Base-by-base conservation (phyloP, 2,797 vertebrate genomes). In the Huso huso region DNA sequence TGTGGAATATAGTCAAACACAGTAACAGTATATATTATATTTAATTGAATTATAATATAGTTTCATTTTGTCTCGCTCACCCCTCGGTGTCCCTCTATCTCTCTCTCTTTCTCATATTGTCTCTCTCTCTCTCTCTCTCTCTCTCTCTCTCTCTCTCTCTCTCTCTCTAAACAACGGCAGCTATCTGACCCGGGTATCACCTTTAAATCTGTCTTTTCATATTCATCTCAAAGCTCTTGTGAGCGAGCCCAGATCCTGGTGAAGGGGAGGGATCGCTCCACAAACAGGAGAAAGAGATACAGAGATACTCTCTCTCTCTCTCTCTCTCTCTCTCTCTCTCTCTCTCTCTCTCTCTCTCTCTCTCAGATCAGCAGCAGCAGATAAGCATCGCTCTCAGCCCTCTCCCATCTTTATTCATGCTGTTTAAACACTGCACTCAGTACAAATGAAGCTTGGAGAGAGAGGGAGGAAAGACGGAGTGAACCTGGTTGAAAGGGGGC, bases 151-250 rank as follows among this genome's bases (percentile, higher is more conserved):
- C 11, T n/a, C 51, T 51, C 51, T 68, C 60, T 53, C 61, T 90
- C 88, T 89, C 85, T 80, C 89, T 87, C 87, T 88, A 90, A 90
- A 91, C 89, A 91, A 89, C 89, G 90, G 88, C 89, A 90, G 83
- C 87, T 87, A 92, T 92, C 90, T 95, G 92, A 95, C 94, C 95
- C 89, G 92, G 91, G 89, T 88, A 83, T 95, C 95, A 98, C 96
- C 96, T 98, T 98, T 98, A 98, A 98, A 98, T 95, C 96, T 98
- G 95, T 90, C 95, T 98, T 98, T 98, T 99, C 94, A 97, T 97
- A 97, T 98, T 97, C 95, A 92, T 91, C 94, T 96, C 94, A 97
- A 97, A 97, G 95, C 93, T 91, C 94, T 95, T 94, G 94, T 94
- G 92, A 92, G 91, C 90, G 90, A 92, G 94, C 93, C 92, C 94